Conservation (phyloP, 2,797 vertebrate species). For the Corythornis leucogaster region DNA sequence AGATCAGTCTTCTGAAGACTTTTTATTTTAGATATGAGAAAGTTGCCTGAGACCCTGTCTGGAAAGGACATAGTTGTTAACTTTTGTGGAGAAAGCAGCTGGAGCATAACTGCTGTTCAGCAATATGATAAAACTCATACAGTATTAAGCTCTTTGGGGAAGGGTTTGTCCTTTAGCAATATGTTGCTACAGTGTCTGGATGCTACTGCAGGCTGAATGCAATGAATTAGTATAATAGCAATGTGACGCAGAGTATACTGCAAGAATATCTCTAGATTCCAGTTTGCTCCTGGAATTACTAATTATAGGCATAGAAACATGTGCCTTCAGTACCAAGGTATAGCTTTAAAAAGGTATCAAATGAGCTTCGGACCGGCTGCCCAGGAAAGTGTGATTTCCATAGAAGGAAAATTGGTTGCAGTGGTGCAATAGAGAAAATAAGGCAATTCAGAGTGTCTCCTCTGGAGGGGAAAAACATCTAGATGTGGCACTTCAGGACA, state of each 20-base stretch:
- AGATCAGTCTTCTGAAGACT: neutral
- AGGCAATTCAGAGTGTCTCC: neutral
- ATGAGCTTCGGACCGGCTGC: neutral
- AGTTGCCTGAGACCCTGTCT: neutral
- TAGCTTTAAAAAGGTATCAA: neutral
- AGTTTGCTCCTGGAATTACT: neutral
- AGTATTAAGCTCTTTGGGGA: conserved; percentile 33
- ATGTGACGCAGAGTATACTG: neutral
- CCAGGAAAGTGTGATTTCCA: neutral
- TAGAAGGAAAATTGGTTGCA: neutral
- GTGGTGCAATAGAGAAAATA: neutral
- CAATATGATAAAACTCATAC: neutral
- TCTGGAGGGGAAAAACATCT: neutral
- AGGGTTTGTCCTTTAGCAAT: conserved; percentile 50
- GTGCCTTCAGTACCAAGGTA: neutral
- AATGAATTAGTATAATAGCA: conserved; percentile 36
- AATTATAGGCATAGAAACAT: neutral
- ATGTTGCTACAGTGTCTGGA: conserved; percentile 40
- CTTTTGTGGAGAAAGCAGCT: conserved; percentile 26
- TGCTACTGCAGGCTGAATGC: neutral
- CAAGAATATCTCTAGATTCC: neutral
- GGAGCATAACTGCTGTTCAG: conserved; percentile 23
- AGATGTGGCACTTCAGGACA: no score
- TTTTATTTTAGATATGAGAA: conserved; percentile 7
- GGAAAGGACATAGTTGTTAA: conserved; percentile 19